Percentiles rank a stretch among this genome's conserved stretches.
Conservation (phyloP, 1,140 invertebrate species). For the Brachionus angularis region DNA sequence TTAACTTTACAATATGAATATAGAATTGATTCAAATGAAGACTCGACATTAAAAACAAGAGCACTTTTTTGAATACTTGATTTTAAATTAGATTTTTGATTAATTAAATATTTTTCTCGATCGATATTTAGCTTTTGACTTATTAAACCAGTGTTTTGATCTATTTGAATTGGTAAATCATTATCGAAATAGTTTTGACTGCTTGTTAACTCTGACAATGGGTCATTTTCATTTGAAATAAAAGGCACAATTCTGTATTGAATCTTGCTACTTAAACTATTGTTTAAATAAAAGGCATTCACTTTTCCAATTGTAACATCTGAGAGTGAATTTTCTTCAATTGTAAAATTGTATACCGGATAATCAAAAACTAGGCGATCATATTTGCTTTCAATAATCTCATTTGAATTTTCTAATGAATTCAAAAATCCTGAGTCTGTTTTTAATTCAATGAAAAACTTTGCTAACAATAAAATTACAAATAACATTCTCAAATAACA, state of each 20-base stretch:
- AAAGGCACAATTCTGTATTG: neutral
- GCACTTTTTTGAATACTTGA: neutral
- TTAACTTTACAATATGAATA: constrained; percentile 10
- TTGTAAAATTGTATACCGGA: neutral
- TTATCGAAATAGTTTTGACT: too few relatives aligned
- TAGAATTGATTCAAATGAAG: neutral
- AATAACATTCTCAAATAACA: too few relatives aligned
- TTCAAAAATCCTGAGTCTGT: too few relatives aligned
- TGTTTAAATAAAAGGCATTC: neutral
- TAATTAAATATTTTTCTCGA: neutral
- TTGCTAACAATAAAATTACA: too few relatives aligned
- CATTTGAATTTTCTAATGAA: too few relatives aligned
- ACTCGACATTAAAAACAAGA: constrained; percentile 13
- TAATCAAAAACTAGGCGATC: neutral
- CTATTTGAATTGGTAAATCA: neutral
- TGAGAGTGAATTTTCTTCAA: neutral
- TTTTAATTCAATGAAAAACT: too few relatives aligned
- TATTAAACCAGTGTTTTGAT: neutral
- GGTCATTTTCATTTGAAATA: neutral
- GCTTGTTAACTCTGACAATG: too few relatives aligned
- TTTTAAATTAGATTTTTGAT: neutral
- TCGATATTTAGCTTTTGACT: neutral
- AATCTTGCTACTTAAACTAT: neutral
- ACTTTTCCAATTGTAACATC: neutral
- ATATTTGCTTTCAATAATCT: neutral